Evolutionary conservation across 2,888 invertebrate genomes (phyloP), one percentile per base, ranked within the genome.

Genomic region (Drepanosiphum platanoidis): DNA sequence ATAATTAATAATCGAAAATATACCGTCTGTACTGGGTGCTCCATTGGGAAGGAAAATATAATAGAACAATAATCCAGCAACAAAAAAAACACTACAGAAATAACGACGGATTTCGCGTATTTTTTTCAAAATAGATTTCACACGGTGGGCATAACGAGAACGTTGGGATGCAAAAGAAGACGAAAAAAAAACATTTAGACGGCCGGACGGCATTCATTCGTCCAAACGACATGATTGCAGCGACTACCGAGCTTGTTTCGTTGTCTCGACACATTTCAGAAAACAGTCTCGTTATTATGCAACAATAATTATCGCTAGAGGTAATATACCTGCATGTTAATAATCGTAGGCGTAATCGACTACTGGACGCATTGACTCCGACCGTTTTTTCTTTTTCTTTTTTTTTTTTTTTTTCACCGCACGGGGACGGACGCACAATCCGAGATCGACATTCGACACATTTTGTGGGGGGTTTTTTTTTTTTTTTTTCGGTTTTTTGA

Each of bases 311-410:
- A 72, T 81, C 3, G 8, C 30, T 39, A 27, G n/a, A n/a, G n/a
- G n/a, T n/a, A n/a, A n/a, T 18, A 52, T 81, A 81, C 81, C 81
- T 81, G 81, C 81, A 81, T 81, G 61, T 71, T 81, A 81, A 71
- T 22, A 22, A 52, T 71, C 36, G 30, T 72, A 39, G 71, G 61
- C 71, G 81, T 22, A 71, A 72, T 39, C 36, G 58, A 34, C 34
- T 15, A 36, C 80, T 58, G 58, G 30, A 70, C 70, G 58, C 80
- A 80, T 42, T n/a, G 27, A 52, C 36, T 80, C 34, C 80, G 30
- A 71, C 58, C 34, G 70, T 61, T 71, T 80, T 80, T 79, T 68
- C 58, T 52, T 75, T 32, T 52, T 68, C 3, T 13, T 70, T 36
- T 68, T 70, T 52, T 75, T 32, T 52, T 68, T 15, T 13, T 70